Conservation (phyloP, 1,140 invertebrate species). For the Drusus annulatus region DNA sequence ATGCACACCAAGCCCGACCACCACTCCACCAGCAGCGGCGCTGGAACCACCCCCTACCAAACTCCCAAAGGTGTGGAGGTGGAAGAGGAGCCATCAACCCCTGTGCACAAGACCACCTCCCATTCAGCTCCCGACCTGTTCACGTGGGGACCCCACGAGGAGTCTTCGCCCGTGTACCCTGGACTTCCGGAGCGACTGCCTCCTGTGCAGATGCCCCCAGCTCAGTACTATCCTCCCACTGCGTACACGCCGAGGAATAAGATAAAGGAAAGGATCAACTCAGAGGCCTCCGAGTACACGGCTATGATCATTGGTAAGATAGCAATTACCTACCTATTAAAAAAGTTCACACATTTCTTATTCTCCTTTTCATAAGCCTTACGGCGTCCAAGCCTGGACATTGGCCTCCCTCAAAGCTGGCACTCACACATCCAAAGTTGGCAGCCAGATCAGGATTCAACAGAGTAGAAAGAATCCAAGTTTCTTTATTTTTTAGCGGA, state of each 20-base stretch:
- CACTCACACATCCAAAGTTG: too few species aligned
- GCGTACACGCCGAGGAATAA: slow-evolving; percentile 60
- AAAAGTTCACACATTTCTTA: too few species aligned
- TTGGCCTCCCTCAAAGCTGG: too few species aligned
- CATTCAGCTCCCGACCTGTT: slow-evolving; percentile 48
- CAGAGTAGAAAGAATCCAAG: too few species aligned
- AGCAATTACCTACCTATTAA: too few species aligned
- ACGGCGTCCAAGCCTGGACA: too few species aligned
- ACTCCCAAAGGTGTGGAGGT: not conserved
- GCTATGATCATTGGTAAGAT: slow-evolving; percentile 82
- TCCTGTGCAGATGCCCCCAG: slow-evolving; percentile 65
- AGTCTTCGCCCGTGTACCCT: slow-evolving; percentile 50
- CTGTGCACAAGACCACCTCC: slow-evolving; percentile 23
- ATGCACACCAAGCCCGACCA: slow-evolving; percentile 41
- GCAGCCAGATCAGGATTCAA: too few species aligned
- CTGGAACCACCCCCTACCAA: not conserved
- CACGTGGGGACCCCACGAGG: slow-evolving; percentile 50
- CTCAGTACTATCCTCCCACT: slow-evolving; percentile 60
- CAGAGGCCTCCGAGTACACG: slow-evolving; percentile 81
- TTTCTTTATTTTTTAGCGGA: too few species aligned
- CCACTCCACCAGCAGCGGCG: slow-evolving; percentile 53
- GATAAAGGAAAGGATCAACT: slow-evolving; percentile 73
- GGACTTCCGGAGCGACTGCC: slow-evolving; percentile 59
- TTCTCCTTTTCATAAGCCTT: too few species aligned
- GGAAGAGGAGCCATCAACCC: slow-evolving; percentile 45